A percentile compares a stretch with the other conserved stretches of the same genome.
Evolutionary conservation across 2,888 invertebrate species (phyloP).

Genomic region (Brachycybe producta): DNA sequence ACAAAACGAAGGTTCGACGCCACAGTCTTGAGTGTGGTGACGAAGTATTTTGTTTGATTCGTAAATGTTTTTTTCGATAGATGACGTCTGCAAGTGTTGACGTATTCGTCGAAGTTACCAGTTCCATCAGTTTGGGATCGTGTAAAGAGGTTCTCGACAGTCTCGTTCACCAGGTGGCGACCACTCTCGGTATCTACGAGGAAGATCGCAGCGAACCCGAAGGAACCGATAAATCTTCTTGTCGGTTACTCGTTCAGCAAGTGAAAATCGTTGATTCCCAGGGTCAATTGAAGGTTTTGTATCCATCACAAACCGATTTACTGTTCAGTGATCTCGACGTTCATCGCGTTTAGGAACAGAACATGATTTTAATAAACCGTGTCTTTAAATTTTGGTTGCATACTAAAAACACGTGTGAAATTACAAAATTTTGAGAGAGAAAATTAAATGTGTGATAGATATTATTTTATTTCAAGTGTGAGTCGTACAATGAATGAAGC

Average conservation of each 20-base stretch:
- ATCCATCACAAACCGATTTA: slow-evolving; percentile 63
- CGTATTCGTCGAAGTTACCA: slow-evolving; percentile 64
- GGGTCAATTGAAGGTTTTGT: slow-evolving; percentile 58
- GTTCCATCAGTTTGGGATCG: slow-evolving; percentile 47
- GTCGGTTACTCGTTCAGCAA: slow-evolving; percentile 44
- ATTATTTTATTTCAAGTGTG: no score
- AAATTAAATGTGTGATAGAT: no score
- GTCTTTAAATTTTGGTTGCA: no score
- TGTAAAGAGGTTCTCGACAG: slow-evolving; percentile 54
- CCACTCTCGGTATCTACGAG: slow-evolving; percentile 24
- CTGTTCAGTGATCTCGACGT: slow-evolving; percentile 35
- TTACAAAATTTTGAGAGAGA: no score
- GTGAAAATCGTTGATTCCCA: slow-evolving; percentile 55
- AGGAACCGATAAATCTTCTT: slow-evolving; percentile 25
- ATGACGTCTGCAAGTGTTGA: slow-evolving; percentile 51
- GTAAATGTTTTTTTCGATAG: slow-evolving; percentile 41
- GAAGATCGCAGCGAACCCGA: slow-evolving; percentile 27
- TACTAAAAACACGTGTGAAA: no score
- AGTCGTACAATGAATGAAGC: no score
- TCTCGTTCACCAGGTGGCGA: slow-evolving; percentile 43
- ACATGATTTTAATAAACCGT: no score
- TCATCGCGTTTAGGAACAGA: slow-evolving; percentile 11
- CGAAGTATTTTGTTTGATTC: neutral
- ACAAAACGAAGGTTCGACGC: slow-evolving; percentile 65
- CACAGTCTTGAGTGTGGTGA: no score